A percentile compares a stretch with the other conserved stretches of the same genome.
These are phyloP conservation scores for Nerophis ophidion DNA, from an alignment of 2,113 vertebrate species.

Conservation along the genomic window DNA sequence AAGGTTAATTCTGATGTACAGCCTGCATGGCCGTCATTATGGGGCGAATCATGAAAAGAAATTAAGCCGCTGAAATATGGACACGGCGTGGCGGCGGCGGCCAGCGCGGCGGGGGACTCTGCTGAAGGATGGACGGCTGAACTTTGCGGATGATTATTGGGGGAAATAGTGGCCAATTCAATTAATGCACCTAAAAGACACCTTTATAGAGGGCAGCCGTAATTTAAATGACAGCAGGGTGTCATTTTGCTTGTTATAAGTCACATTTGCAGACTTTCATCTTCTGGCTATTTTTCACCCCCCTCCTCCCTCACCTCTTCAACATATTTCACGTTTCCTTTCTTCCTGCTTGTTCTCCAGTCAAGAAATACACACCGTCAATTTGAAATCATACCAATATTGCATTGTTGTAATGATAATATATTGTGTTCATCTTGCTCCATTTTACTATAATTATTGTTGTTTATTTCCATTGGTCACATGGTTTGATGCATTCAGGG, in stretches of 20 bases:
- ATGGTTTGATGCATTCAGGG: not conserved
- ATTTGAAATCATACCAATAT: too few species aligned
- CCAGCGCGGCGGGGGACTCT: slow-evolving; percentile 92
- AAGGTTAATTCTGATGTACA: slow-evolving; percentile 99
- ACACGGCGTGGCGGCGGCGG: slow-evolving; percentile 80
- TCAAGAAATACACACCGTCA: not conserved
- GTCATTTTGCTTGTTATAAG: slow-evolving; percentile 99
- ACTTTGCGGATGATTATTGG: slow-evolving; percentile 99
- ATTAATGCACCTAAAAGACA: slow-evolving; percentile 99
- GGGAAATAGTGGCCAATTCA: slow-evolving; percentile 99
- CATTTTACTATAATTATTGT: too few species aligned
- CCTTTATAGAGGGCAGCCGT: slow-evolving; percentile 99
- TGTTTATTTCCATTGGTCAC: not conserved
- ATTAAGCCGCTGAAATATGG: slow-evolving; percentile 99
- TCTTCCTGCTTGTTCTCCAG: slow-evolving; percentile 3
- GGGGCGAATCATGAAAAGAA: slow-evolving; percentile 99
- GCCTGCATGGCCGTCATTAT: slow-evolving; percentile 99
- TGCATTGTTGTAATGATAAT: too few species aligned
- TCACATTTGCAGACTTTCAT: slow-evolving; percentile 99
- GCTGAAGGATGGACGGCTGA: slow-evolving; percentile 99
- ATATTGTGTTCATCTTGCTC: too few species aligned
- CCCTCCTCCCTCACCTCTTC: slow-evolving; percentile 26
- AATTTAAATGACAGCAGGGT: slow-evolving; percentile 99
- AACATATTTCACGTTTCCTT: not conserved
- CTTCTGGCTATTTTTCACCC: too few species aligned